Base-by-base conservation (phyloP, 2,113 vertebrate species). In the Tachysurus fulvidraco region DNA sequence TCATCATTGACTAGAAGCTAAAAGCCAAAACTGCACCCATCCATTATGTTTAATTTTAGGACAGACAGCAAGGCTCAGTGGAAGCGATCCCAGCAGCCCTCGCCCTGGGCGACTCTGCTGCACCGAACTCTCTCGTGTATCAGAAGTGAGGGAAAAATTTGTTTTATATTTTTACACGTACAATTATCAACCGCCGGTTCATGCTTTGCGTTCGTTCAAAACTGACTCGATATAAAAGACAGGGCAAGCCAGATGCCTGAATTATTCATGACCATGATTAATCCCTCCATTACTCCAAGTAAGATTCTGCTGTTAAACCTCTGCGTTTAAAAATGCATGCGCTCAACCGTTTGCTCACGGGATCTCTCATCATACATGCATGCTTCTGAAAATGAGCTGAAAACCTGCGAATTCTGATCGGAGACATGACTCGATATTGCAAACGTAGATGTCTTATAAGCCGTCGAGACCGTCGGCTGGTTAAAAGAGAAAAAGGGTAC, bases 211-310 rank as follows among this genome's bases (percentile, higher is more conserved):
- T 36, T 79, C 52, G 7, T 76, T 46, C 13, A 44, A 84, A 84
- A 73, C 4, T 55, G 17, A 76, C 16, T 12, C 19, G 25, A 41
- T 13, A 28, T 28, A 5, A 60, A 60, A 55, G n/a, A 46, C 41
- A 36, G 73, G 44, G 50, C 28, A 14, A 65, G 60, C 60, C 28
- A 25, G 50, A 62, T 28, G 21, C 5, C 52, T 86, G 52, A 81
- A 86, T 86, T 69, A 86, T 81, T 36, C 85, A 86, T 59, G 64
- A 86, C 54, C 44, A 6, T 62, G 52, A 64, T 85, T 54, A 81
- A 71, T 55, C 30, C 46, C n/a, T 52, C 16, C 21, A 79, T 85
- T 79, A 11, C 79, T 85, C 62, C 62, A 52, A 14, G 23, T 59
- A 36, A 25, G 21, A 41, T 69, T 25, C 5, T 60, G 50, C 71